Evolutionary conservation across 2,888 invertebrate genomes (phyloP).

Genomic region (Sinotaia quadrata): DNA sequence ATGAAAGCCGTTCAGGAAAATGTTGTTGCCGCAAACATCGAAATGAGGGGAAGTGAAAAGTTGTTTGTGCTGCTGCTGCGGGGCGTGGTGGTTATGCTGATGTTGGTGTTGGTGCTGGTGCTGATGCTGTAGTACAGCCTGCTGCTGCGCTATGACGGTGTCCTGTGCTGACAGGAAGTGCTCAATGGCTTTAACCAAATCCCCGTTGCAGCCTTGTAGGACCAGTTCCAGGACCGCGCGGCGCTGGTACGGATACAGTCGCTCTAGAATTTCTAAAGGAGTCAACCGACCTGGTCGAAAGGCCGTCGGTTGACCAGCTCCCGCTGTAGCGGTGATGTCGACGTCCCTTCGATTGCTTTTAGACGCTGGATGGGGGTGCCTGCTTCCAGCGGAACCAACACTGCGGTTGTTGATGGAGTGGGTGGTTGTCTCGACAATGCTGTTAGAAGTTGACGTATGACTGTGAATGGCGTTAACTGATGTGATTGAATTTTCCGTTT

Average conservation of each 20-base stretch:
- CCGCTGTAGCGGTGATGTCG: neutral
- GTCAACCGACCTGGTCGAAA: constrained; percentile 74
- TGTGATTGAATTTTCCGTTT: neutral
- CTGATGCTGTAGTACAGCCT: constrained; percentile 33
- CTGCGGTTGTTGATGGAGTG: neutral
- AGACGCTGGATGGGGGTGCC: neutral
- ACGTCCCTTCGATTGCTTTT: neutral
- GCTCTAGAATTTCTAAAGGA: constrained; percentile 83
- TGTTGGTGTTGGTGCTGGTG: constrained; percentile 16
- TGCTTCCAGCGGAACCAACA: neutral
- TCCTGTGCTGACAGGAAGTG: constrained; percentile 78
- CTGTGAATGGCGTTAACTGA: neutral
- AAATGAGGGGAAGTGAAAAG: neutral
- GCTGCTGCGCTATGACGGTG: constrained; percentile 62
- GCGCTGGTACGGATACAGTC: constrained; percentile 88
- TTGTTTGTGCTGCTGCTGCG: constrained; percentile 2
- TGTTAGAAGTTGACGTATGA: neutral
- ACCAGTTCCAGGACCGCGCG: constrained; percentile 92
- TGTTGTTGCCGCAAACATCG: constrained; percentile 9
- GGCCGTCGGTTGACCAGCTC: constrained; percentile 50
- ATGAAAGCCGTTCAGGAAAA: constrained; percentile 25
- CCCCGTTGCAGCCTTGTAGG: constrained; percentile 92
- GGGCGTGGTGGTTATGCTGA: neutral
- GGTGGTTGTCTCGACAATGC: neutral
- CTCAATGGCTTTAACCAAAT: constrained; percentile 90